A percentile compares a stretch with the other conserved stretches of the same genome.
Conservation (phyloP, 1,140 invertebrate genomes). For the Tetramorium alpestre region DNA sequence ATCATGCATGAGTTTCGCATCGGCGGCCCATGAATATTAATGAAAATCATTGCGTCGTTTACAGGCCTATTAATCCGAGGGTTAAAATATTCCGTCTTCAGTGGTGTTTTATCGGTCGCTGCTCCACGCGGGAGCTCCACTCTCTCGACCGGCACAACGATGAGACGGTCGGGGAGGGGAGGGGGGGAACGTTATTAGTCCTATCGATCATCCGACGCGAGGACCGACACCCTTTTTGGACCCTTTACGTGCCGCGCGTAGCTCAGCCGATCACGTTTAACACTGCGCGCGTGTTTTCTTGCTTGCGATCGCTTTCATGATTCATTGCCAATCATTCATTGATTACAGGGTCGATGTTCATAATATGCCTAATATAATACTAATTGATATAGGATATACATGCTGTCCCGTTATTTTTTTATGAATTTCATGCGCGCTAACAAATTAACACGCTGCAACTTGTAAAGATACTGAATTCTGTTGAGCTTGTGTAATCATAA, state of each 20-base stretch:
- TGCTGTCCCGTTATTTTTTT: neutral
- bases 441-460: neutral
- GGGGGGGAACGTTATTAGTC: conserved; percentile 81
- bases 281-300: conserved; percentile 48
- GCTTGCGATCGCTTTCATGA: conserved; percentile 12
- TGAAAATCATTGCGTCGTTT: conserved; percentile 83
- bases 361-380: conserved; percentile 13
- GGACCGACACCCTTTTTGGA: conserved; percentile 62
- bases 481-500: neutral
- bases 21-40: conserved; percentile 84
- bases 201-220: conserved; percentile 83
- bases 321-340: conserved; percentile 27
- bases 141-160: conserved; percentile 2
- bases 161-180: neutral
- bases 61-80: conserved; percentile 83
- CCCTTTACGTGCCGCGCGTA: conserved; percentile 47
- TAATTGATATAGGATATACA: conserved; percentile 25
- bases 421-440: neutral
- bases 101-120: conserved; percentile 80
- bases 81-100: conserved; percentile 83
- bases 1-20: conserved; percentile 76
- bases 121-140: conserved; percentile 19
- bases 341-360: neutral
- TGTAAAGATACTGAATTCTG: neutral
- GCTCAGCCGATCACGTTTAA: conserved; percentile 38